Percentiles rank a stretch among this genome's conserved stretches.
These are phyloP conservation scores for Oxyteleia sp. DNA, from an alignment of 2,888 invertebrate species.

Conservation along the genomic window DNA sequence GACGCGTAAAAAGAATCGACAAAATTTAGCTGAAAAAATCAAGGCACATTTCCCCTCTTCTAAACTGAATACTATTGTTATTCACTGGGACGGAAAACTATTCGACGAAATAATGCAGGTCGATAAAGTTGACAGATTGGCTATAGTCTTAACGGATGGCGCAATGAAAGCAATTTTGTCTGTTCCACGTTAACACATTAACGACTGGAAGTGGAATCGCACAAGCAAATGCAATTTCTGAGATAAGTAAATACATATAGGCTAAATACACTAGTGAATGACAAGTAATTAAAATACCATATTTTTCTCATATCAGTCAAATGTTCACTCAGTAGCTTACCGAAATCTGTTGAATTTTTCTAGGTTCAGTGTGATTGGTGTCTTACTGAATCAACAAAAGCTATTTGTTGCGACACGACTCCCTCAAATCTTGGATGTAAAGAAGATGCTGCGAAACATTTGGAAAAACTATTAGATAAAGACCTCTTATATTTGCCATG, in stretches of 20 bases:
- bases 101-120: constrained; percentile 26
- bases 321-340: constrained; percentile 15
- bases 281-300: constrained; percentile 29
- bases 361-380: constrained; percentile 25
- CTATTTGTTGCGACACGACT: constrained; percentile 36
- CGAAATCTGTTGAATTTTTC: constrained; percentile 15
- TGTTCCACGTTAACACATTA: constrained; percentile 60
- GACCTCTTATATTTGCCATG: constrained; percentile 1
- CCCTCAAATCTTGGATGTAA: constrained; percentile 23
- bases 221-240: constrained; percentile 61
- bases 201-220: constrained; percentile 52
- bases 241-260: constrained; percentile 44
- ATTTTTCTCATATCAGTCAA: constrained; percentile 39
- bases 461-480: constrained; percentile 1
- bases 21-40: constrained; percentile 45
- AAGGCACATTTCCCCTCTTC: constrained; percentile 39
- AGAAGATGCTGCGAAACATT: constrained; percentile 25
- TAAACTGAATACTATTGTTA: constrained; percentile 38
- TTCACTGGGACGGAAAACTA: constrained; percentile 35
- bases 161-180: constrained; percentile 46
- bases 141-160: constrained; percentile 52
- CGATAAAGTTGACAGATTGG: constrained; percentile 53
- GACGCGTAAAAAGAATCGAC: constrained; percentile 48
- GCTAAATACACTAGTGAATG: constrained; percentile 14
- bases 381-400: constrained; percentile 26